Conservation (phyloP, 1,140 invertebrate genomes). For the Zeugodacus cucurbitae region DNA sequence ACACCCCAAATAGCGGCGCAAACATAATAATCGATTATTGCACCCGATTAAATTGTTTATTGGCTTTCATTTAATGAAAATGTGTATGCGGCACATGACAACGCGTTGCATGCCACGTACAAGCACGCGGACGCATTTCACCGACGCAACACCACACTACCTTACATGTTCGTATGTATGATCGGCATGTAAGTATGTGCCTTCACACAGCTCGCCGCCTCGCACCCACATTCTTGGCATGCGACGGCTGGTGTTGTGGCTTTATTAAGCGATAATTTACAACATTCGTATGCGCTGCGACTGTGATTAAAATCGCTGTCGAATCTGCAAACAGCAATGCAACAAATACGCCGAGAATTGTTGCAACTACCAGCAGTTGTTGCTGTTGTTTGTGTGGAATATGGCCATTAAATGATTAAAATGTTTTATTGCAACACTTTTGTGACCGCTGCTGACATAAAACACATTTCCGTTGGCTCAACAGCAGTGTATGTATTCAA, state of each 20-base stretch:
- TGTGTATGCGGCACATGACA: not conserved
- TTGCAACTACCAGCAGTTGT: not conserved
- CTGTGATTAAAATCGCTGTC: slow-evolving; percentile 34
- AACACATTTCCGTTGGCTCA: not conserved
- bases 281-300: not conserved
- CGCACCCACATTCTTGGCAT: not conserved
- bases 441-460: not conserved
- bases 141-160: not conserved
- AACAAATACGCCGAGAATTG: not conserved
- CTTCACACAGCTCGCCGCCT: not conserved
- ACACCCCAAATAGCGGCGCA: not conserved
- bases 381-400: not conserved
- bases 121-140: not conserved
- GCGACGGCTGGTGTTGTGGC: not conserved
- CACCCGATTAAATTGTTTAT: slow-evolving; percentile 18
- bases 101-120: not conserved
- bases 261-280: slow-evolving; percentile 41
- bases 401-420: slow-evolving; percentile 15
- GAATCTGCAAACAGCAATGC: not conserved
- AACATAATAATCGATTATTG: slow-evolving; percentile 16
- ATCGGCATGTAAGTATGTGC: not conserved
- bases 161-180: not conserved
- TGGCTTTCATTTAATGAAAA: slow-evolving; percentile 29
- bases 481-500: not conserved
- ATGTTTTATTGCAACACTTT: slow-evolving; percentile 14